Evolutionary conservation across 53 echinoderm and acorn worm species (phyloP), one percentile per base, ranked within the genome.

Genomic region (Actinopyga echinites): DNA sequence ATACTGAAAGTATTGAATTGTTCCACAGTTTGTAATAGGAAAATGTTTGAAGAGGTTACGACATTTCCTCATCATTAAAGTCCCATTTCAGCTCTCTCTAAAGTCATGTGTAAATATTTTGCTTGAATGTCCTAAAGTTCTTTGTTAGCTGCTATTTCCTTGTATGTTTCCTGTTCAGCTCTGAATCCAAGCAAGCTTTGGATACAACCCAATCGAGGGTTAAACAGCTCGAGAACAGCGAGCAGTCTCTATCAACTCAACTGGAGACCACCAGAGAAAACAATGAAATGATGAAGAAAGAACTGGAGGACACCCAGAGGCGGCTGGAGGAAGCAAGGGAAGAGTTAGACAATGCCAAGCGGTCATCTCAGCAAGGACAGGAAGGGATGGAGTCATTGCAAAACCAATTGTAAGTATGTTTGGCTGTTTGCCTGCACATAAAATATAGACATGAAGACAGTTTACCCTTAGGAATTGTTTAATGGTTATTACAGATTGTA

Each of bases 371-470:
- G 5, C 29, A 77, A 55, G 77, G 56, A 52, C 55, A 55, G 77
- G 12, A 23, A 3, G 30, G 77, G 8, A 77, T 77, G 53, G 77
- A 77, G 30, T 53, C 53, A 2, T 13, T 77, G 52, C 33, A 77
- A 32, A 77, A 44, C 9, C 24, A 77, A 52, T 0, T 77, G 77
- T 77, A 77, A 77, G 77, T 62, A 30, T 68, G 36, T 69, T 2
- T 34, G 1, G 30, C 22, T 69, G 15, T 2, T 69, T 22, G 15
- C 4, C n/a, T n/a, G n/a, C n/a, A n/a, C n/a, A n/a, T n/a, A n/a
- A n/a, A n/a, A n/a, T n/a, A n/a, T n/a, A n/a, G n/a, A n/a, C n/a
- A n/a, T n/a, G n/a, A n/a, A n/a, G n/a, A n/a, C n/a, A n/a, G n/a
- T n/a, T n/a, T n/a, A n/a, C n/a, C n/a, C n/a, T n/a, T n/a, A n/a